Percentiles rank a stretch among this genome's conserved stretches.
Conservation (phyloP, 2,888 invertebrate species). For the Leptinotarsa peninsularis region DNA sequence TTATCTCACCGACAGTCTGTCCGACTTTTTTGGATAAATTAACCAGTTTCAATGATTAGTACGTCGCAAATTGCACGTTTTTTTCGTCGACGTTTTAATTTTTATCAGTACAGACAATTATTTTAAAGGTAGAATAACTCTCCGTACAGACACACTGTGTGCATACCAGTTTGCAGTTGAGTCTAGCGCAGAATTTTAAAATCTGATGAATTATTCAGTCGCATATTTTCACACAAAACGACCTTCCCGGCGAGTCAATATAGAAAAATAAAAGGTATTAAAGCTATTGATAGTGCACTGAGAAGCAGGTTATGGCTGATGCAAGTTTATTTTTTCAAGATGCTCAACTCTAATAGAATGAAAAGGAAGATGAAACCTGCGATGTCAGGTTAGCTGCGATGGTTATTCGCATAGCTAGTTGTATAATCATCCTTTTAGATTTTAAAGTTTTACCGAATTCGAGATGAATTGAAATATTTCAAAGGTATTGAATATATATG, state of each 20-base stretch:
- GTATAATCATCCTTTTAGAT: not conserved
- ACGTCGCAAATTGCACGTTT: constrained; percentile 26
- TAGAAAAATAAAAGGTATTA: constrained; percentile 33
- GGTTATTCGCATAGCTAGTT: not conserved
- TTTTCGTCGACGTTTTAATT: constrained; percentile 24
- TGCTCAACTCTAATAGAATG: constrained; percentile 7
- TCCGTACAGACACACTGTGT: constrained; percentile 31
- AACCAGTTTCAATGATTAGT: constrained; percentile 29
- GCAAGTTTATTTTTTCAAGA: constrained; percentile 10
- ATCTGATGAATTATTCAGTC: constrained; percentile 50
- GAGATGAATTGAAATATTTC: not conserved
- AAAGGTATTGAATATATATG: not conserved
- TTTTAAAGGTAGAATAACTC: constrained; percentile 32
- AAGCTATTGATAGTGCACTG: constrained; percentile 20
- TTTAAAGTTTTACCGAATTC: not conserved
- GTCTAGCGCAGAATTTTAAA: constrained; percentile 52
- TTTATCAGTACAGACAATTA: constrained; percentile 37
- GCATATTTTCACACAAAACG: constrained; percentile 51
- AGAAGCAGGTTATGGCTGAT: constrained; percentile 12
- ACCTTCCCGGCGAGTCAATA: constrained; percentile 39
- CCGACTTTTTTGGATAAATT: constrained; percentile 18
- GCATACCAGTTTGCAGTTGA: constrained; percentile 48
- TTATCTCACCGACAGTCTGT: constrained; percentile 20
- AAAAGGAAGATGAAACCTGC: constrained; percentile 5
- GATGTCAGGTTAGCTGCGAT: not conserved